phyloP scores from a whole-genome alignment of 2,888 invertebrate species.

The Panzeria rudis region DNA sequence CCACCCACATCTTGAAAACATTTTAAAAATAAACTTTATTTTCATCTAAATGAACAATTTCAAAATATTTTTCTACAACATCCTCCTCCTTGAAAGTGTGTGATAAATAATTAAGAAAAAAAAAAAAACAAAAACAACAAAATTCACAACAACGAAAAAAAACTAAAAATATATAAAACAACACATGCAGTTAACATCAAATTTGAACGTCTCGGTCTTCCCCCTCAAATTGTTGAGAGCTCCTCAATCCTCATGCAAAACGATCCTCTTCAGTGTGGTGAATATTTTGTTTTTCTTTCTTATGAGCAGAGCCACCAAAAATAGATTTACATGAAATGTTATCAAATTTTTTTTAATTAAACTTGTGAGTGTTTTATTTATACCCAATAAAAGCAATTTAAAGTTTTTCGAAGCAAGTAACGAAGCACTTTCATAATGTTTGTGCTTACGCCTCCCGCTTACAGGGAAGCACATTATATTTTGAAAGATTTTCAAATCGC shows the following conservation, averaged over 20 bases:
- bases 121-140: conserved; percentile 15
- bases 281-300: background rate
- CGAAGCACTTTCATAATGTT: too few species aligned
- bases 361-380: too few species aligned
- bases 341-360: too few species aligned
- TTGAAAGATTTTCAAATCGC: too few species aligned
- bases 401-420: too few species aligned
- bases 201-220: background rate
- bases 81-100: conserved; percentile 70
- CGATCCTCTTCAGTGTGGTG: conserved; percentile 41
- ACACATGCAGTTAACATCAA: conserved; percentile 34
- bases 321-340: background rate
- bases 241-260: conserved; percentile 11
- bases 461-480: too few species aligned
- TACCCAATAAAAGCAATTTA: too few species aligned
- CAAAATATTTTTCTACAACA: conserved; percentile 55
- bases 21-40: conserved; percentile 70
- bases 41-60: conserved; percentile 44
- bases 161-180: conserved; percentile 19
- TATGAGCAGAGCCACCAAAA: conserved; percentile 5
- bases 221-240: conserved; percentile 1
- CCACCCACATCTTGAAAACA: conserved; percentile 63
- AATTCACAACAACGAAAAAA: background rate
- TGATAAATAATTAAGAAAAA: conserved; percentile 52
- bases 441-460: too few species aligned